Base-by-base conservation (phyloP, 2,797 vertebrate species). In the Alectoris magna region DNA sequence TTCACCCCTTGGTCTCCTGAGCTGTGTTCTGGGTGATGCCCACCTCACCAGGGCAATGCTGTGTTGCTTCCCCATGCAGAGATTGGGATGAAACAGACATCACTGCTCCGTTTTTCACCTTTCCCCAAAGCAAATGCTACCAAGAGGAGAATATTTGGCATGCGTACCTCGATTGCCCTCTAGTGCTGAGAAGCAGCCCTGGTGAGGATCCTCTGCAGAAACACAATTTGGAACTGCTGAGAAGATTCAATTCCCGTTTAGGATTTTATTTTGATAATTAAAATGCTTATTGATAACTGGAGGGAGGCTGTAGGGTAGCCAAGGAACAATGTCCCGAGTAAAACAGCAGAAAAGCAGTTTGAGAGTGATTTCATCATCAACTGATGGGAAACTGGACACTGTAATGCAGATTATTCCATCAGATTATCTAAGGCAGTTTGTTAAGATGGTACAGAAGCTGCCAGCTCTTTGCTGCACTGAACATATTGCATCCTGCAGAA, bases 131-230 rank as follows among this genome's bases (percentile, higher is more conserved):
- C 38, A 48, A 72, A 27, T 3, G 6, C 14, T 4, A 12, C 3
- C 1, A 23, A 66, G n/a, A 76, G 39, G 12, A 41, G 34, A 27
- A 3, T 46, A 43, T 55, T 77, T 11, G 46, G 16, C 81, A 5
- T 39, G 70, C 62, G 91, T 82, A 39, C 75, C 74, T 96, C 19
- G 56, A 92, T 91, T 97, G 96, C 96, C 97, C 94, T 87, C 97
- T 96, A 95, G 96, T 72, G 97, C 78, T 94, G 59, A 95, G 48
- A n/a, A 19, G 29, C 24, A 18, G 10, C 24, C 43, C 36, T 19
- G 44, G 17, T 43, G 0, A 0, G 31, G 4, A 41, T 78, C 73
- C 44, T 41, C 12, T 31, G 59, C 70, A 59, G 15, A 12, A 22
- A 4, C 58, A 44, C 38, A 58, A 46, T 63, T 11, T n/a, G 11